Percentiles rank a stretch among this genome's conserved stretches.
Evolutionary conservation across 2,113 vertebrate species (phyloP).

Genomic region (Antigone vipio): DNA sequence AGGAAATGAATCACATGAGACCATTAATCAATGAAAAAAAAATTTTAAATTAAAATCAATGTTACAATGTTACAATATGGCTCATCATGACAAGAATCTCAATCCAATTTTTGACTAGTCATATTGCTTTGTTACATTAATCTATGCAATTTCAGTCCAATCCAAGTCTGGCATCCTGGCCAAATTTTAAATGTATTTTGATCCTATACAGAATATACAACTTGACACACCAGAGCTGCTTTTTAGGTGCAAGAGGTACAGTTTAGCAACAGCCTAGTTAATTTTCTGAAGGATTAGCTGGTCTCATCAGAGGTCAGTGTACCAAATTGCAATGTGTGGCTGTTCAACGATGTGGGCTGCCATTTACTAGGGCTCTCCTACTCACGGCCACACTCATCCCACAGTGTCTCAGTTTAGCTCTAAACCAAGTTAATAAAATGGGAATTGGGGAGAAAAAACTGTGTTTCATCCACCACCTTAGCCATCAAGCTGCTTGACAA

Average conservation of each 20-base stretch:
- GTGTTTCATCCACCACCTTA: neutral
- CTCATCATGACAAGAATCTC: neutral
- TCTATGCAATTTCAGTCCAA: neutral
- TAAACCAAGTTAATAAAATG: neutral
- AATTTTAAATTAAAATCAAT: neutral
- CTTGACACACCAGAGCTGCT: neutral
- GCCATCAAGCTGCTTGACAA: neutral
- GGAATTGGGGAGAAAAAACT: neutral
- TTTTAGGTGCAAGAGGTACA: neutral
- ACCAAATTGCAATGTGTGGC: neutral
- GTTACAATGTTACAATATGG: neutral
- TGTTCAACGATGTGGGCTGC: neutral
- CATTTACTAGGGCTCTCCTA: neutral
- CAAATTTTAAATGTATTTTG: neutral
- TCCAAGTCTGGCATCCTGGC: neutral
- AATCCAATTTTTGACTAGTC: neutral
- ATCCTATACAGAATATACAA: neutral
- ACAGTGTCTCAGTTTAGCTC: neutral
- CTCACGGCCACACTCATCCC: neutral
- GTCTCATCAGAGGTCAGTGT: neutral
- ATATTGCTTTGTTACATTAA: neutral
- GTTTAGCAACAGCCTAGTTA: neutral
- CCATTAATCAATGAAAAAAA: neutral
- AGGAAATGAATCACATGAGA: neutral
- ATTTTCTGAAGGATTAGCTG: neutral